phyloP scores from a whole-genome alignment of 2,888 invertebrate genomes.

The Plebejus anna region DNA sequence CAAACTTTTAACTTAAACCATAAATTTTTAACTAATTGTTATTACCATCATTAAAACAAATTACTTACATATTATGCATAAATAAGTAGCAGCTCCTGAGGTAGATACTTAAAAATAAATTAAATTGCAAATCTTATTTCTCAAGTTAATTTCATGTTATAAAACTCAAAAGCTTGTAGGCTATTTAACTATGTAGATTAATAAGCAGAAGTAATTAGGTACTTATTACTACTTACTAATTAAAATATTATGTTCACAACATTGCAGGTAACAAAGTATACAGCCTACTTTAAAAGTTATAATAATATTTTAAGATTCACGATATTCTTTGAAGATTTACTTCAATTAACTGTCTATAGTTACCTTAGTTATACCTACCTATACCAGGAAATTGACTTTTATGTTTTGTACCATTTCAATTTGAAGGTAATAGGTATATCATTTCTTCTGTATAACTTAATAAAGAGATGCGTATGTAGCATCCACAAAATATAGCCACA shows the following conservation, averaged over 20 bases:
- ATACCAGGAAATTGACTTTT: no score
- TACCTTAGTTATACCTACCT: background rate
- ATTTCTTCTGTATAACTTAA: no score
- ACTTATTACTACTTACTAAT: background rate
- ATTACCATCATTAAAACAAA: constrained; percentile 15
- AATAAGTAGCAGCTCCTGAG: background rate
- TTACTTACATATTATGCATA: background rate
- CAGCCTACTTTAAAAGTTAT: background rate
- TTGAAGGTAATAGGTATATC: no score
- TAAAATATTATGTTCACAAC: constrained; percentile 15
- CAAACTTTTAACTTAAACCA: background rate
- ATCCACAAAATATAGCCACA: no score
- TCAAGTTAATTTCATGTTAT: background rate
- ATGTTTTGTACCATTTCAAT: no score
- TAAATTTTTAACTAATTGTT: background rate
- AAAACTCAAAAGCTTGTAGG: background rate
- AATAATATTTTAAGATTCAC: background rate
- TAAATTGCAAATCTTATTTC: background rate
- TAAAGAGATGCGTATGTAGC: no score
- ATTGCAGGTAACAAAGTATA: background rate
- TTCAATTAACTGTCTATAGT: background rate
- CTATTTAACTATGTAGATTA: constrained; percentile 16
- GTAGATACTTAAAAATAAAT: constrained; percentile 3
- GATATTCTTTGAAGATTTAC: background rate
- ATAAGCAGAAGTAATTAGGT: constrained; percentile 18